Percentiles rank a stretch among this genome's conserved stretches.
These are phyloP conservation scores for Neofelis nebulosa DNA, from an alignment of 2,113 vertebrate species.

Conservation along the genomic window DNA sequence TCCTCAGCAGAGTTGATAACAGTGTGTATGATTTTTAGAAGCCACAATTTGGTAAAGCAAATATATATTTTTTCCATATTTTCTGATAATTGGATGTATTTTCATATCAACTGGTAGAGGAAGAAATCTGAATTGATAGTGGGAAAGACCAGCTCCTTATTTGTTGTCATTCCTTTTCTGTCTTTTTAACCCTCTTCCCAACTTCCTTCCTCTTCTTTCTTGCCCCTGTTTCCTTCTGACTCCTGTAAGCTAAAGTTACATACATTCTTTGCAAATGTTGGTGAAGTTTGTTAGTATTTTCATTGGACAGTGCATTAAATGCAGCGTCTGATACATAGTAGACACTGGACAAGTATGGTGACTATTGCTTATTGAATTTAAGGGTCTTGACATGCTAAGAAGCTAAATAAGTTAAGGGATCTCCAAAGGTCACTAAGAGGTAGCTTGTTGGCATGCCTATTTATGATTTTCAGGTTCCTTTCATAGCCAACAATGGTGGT, in stretches of 20 bases:
- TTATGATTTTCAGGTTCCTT: not conserved
- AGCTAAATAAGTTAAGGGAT: not conserved
- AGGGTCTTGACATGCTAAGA: not conserved
- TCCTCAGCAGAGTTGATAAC: not conserved
- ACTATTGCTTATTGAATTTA: not conserved
- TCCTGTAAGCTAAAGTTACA: not conserved
- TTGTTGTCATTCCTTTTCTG: not conserved
- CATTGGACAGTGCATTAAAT: not conserved
- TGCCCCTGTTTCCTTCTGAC: not conserved
- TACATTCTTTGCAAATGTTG: not conserved
- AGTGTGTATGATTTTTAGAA: not conserved
- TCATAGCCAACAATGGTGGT: not conserved
- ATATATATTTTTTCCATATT: not conserved
- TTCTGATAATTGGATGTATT: conserved; percentile 28
- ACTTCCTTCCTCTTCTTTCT: not conserved
- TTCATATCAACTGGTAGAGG: not conserved
- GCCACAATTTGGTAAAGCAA: not conserved
- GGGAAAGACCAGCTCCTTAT: not conserved
- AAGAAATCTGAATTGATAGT: not conserved
- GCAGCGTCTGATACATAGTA: not conserved
- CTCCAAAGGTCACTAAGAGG: not conserved
- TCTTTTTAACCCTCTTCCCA: not conserved
- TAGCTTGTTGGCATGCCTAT: not conserved
- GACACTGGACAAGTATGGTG: not conserved
- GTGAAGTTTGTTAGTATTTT: not conserved